Evolutionary conservation across 2,113 vertebrate genomes (phyloP), one percentile per base, ranked within the genome.

Genomic region (Calypte anna): DNA sequence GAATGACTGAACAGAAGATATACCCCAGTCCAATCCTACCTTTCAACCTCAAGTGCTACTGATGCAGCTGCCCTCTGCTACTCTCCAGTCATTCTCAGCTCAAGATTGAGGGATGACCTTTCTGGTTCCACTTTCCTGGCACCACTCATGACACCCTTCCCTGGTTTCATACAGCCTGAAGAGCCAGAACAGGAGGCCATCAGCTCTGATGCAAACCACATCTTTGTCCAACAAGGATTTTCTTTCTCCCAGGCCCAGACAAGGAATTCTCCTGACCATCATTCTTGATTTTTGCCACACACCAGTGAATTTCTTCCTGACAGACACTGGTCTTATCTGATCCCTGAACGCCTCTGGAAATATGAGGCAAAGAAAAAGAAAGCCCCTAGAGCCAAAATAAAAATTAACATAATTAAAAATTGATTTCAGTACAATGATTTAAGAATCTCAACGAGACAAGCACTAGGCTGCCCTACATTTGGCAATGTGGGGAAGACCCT

Each of bases 391-490:
- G 86, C 27, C 66, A 93, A 92, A 92, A 69, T 79, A 77, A 28
- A 88, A 92, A 93, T 67, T 0, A 96, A 90, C 59, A 59, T 82
- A 94, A 94, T 89, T 63, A 85, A 92, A 90, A 93, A 92, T 70
- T 88, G 53, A 91, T 93, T 91, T 86, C 85, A 64, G 44, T 25
- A n/a, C 86, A 78, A 96, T 43, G 50, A 93, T 83, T 82, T 74
- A 84, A 77, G 54, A 40, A 72, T 46, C 43, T 86, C 69, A 80
- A 82, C 6, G 15, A 94, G 80, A 82, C 57, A 95, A 88, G 77
- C 86, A 81, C 69, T 61, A 82, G 82, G 50, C 92, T 92, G 74
- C 50, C 91, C 51, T 68, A 55, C 70, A 77, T 82, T 81, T 96
- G 79, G 53, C 22, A 25, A 55, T 18, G 55, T 84, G 62, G 63